phyloP scores from a whole-genome alignment of 2,113 vertebrate genomes.

The Globicephala melas region DNA sequence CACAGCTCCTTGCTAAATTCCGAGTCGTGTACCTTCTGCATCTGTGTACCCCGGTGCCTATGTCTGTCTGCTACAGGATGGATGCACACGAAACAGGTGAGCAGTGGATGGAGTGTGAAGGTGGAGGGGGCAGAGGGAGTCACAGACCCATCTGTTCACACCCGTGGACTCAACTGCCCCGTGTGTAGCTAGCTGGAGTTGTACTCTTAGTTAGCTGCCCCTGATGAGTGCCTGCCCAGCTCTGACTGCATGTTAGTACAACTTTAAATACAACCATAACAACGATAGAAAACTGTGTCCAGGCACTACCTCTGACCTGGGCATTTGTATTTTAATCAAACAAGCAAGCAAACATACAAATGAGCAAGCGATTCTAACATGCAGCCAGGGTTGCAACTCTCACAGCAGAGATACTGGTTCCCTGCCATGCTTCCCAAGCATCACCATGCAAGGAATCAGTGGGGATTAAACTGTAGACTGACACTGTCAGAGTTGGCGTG shows the following conservation, averaged over 20 bases:
- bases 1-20: no score
- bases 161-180: fast-evolving
- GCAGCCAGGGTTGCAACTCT: background rate
- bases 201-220: background rate
- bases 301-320: background rate
- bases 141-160: background rate
- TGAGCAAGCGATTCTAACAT: background rate
- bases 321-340: background rate
- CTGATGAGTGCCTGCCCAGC: background rate
- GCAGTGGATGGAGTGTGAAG: background rate
- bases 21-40: background rate
- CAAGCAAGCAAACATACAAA: background rate
- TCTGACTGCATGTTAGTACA: background rate
- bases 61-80: background rate
- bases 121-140: no score
- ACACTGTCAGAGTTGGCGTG: no score
- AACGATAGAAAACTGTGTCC: background rate
- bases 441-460: no score
- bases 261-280: background rate
- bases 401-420: no score
- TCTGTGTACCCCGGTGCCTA: background rate
- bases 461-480: background rate
- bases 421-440: no score
- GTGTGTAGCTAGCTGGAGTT: background rate
- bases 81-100: background rate